Base-by-base conservation (phyloP, 2,113 vertebrate species). In the Hippocampus zosterae region DNA sequence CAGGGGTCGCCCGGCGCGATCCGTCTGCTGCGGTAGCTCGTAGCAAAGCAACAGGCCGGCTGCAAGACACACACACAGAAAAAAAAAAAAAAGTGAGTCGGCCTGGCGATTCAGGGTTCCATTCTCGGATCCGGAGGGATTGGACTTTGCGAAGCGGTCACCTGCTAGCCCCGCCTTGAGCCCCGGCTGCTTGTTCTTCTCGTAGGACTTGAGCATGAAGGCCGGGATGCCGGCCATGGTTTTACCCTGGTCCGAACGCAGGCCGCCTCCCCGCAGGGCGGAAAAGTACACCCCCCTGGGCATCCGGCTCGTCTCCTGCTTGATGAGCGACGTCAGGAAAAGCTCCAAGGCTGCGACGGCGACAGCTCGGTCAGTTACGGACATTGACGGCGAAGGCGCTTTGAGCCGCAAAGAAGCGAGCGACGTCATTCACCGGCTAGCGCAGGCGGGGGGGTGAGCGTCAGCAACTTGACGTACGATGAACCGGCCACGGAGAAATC, bases 111-210 rank as follows among this genome's bases (percentile, higher is more conserved):
- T 33, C 27, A 10, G 18, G 6, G 13, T 37, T 12, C 12, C 11
- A 18, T 37, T 8, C 59, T 59, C 21, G n/a, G 56, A 25, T 27
- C 8, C 25, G 13, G 15, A 48, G 4, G 46, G 3, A 18, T 16
- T 16, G 15, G 3, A 50, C 10, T 12, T 44, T 44, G 16, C 46
- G 19, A 19, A 50, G 1, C 13, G 2, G 10, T 75, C 65, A 97
- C 97, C 96, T 89, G 97, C 95, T 21, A 99, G 93, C 61, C 96
- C 97, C 19, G 95, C 92, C 1, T 95, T 98, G 73, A 99, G 86
- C 6, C 97, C 97, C 5, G 97, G 97, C 77, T 98, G 97, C 64
- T 93, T 96, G 82, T 98, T 98, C 71, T 93, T 98, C 86, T 98
- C 96, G 19, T 98, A 97, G 70, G 92, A 94, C 86, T 94, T 98